Percentiles rank a stretch among this genome's conserved stretches.
Conservation (phyloP, 2,113 vertebrate species). For the Peucedramus taeniatus region DNA sequence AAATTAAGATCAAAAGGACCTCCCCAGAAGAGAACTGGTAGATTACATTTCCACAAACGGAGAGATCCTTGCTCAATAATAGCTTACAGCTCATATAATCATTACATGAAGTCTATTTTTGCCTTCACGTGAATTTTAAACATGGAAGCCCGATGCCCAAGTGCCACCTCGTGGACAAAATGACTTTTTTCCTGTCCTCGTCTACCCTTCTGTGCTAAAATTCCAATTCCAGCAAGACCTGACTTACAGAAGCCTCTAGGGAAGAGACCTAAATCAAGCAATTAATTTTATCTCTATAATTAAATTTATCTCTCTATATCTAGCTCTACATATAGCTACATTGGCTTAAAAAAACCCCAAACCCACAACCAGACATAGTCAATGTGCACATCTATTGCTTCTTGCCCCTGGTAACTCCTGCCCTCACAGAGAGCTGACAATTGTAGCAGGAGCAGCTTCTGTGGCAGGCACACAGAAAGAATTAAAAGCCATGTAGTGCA, state of each 20-base stretch:
- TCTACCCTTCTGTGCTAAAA: neutral
- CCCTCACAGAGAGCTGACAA: neutral
- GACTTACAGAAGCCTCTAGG: neutral
- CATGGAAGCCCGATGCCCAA: neutral
- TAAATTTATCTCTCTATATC: neutral
- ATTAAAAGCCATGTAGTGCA: neutral
- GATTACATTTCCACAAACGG: neutral
- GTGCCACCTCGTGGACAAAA: conserved; percentile 32
- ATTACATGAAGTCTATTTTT: neutral
- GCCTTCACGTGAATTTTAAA: neutral
- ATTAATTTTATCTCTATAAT: neutral
- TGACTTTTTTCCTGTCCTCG: neutral
- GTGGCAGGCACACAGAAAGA: neutral
- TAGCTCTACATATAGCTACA: neutral
- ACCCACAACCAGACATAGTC: neutral
- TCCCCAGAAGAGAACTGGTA: neutral
- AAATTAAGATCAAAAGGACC: neutral
- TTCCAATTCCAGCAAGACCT: neutral
- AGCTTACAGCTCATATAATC: neutral
- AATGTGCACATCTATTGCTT: neutral
- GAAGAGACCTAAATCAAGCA: neutral
- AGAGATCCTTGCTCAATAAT: neutral
- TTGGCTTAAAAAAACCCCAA: neutral
- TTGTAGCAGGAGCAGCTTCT: neutral
- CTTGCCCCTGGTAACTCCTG: neutral